Evolutionary conservation across 2,888 invertebrate genomes (phyloP).

Genomic region (Bedellia somnulentella): DNA sequence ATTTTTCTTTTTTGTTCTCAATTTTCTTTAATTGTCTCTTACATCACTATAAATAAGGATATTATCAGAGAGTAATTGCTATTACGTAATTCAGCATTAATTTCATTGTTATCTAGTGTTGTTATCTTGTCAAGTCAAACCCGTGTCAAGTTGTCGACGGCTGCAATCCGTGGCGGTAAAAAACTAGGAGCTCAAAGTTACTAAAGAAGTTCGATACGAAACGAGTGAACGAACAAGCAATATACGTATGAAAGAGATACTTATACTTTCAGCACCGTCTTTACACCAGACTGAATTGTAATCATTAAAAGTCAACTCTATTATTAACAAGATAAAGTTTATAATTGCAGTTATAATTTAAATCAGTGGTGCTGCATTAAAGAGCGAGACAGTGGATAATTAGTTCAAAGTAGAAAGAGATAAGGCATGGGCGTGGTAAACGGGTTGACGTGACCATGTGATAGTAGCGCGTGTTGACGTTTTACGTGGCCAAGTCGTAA

Average conservation of each 20-base stretch:
- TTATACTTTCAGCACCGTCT: neutral
- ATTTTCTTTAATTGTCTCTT: no score
- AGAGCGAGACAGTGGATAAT: conserved; percentile 23
- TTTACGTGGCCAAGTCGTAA: conserved; percentile 38
- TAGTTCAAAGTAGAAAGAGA: conserved; percentile 19
- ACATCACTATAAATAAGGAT: no score
- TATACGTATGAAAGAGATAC: conserved; percentile 12
- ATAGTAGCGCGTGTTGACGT: conserved; percentile 31
- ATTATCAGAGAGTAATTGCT: no score
- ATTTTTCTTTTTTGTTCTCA: no score
- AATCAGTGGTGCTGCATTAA: conserved; percentile 33
- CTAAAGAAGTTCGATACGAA: conserved; percentile 18
- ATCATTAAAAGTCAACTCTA: conserved; percentile 20
- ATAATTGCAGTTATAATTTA: conserved; percentile 13
- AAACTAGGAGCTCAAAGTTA: conserved; percentile 45
- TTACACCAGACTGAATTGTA: conserved; percentile 13
- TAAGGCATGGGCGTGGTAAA: conserved; percentile 24
- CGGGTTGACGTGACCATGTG: conserved; percentile 42
- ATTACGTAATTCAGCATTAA: no score
- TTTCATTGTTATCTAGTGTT: no score
- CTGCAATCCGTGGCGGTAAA: conserved; percentile 59
- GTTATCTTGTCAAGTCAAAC: conserved; percentile 1
- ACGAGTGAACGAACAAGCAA: conserved; percentile 20
- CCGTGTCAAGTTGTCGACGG: conserved; percentile 10
- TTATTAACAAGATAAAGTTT: conserved; percentile 14